Base-by-base conservation (phyloP, 2,797 vertebrate species). In the Fringilla coelebs region DNA sequence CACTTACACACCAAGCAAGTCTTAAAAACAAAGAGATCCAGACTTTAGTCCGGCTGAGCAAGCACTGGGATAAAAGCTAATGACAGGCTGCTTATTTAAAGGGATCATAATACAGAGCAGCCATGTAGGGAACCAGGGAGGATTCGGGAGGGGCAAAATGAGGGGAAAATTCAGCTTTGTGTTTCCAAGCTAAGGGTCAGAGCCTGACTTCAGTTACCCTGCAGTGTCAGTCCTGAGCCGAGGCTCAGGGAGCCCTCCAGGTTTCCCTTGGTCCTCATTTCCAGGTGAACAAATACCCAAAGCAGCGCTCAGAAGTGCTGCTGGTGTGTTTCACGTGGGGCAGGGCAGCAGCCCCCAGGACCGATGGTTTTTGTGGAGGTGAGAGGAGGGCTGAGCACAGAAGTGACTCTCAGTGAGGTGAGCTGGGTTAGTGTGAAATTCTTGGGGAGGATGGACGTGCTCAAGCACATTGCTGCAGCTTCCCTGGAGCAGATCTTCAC, bases 21-120 rank as follows among this genome's bases (percentile, higher is more conserved):
- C 95, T 96, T 94, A 94, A 97, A 97, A 96, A 96, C 95, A 97
- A 97, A 96, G 96, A 96, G 93, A 88, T 71, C 85, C 95, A 92
- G 94, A 54, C 89, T 92, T 91, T 48, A 95, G 93, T 87, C 95
- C 57, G 96, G 96, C 97, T 97, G 96, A 97, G 95, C 96, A 96
- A 97, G 97, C 96, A 96, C 86, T 96, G 91, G 96, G 95, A 96
- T 97, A 97, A 97, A 97, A 97, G 94, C 96, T 97, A 94, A 96
- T 81, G 95, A 96, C 96, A 97, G 89, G 85, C 95, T 97, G 96
- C 95, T 96, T 97, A 97, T 97, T 96, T 97, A 95, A 97, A 95
- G 85, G 96, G 94, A 97, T 97, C 96, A 95, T 96, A 97, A 97
- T 96, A 97, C 95, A 96, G 94, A 90, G 76, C 92, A 96, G 94